Evolutionary conservation across 2,888 invertebrate genomes (phyloP).

Genomic region (Schizaphis graminum): DNA sequence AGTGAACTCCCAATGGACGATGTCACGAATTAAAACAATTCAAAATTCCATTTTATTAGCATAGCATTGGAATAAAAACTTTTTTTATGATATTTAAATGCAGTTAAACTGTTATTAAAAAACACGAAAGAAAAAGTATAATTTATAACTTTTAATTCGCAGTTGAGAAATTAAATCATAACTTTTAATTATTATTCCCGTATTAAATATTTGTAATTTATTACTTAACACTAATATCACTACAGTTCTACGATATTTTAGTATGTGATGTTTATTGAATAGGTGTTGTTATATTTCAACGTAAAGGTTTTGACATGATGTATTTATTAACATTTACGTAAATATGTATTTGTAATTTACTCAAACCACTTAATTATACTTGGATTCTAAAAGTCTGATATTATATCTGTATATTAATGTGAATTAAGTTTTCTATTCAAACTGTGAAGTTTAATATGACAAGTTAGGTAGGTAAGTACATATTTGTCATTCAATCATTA

Average conservation of each 20-base stretch:
- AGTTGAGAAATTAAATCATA: background rate
- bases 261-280: background rate
- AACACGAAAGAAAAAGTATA: background rate
- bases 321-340: conserved; percentile 22
- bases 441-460: conserved; percentile 30
- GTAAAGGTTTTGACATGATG: background rate
- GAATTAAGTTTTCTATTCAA: conserved; percentile 19
- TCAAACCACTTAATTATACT: background rate
- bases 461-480: background rate
- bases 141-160: background rate
- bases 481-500: conserved; percentile 21
- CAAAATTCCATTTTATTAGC: conserved; percentile 40
- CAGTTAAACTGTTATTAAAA: background rate
- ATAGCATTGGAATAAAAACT: conserved; percentile 35
- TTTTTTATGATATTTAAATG: conserved; percentile 31
- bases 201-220: background rate
- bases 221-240: background rate
- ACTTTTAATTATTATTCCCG: conserved; percentile 9
- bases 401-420: background rate
- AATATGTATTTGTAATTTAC: conserved; percentile 34
- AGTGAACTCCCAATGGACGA: background rate
- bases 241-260: background rate
- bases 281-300: background rate
- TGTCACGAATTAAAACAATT: conserved; percentile 36
- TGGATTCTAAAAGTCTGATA: conserved; percentile 16